Base-by-base conservation (phyloP, 1,140 invertebrate species). In the Elymnias hypermnestra region DNA sequence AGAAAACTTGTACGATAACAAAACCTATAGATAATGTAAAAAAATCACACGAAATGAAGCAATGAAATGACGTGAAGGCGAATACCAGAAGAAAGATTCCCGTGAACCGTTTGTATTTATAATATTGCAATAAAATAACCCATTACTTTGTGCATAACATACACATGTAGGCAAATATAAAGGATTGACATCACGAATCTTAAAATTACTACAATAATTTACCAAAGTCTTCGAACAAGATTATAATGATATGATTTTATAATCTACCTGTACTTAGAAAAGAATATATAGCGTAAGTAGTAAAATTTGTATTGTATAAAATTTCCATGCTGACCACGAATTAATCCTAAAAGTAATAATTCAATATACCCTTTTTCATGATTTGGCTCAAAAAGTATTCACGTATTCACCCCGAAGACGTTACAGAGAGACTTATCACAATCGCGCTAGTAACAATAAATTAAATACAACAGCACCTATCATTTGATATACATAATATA, bases 401-500 rank as follows among this genome's bases (percentile, higher is more conserved):
- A 72, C 63, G 68, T 12, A 64, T 75, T 63, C 57, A 74, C 64
- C 54, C 53, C 55, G 74, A 57, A 67, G 65, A 33, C 29, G 65
- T 63, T 72, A 83, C 70, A 83, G 69, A 78, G 71, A 72, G 60
- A 66, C 51, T 63, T 78, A 79, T 83, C 76, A 79, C 76, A 79
- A 69, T 68, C 53, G 65, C 57, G 57, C 72, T 65, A 72, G 69
- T 76, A 70, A 75, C 61, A 78, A 73, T 79, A 73, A 81, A 79
- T 72, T 78, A 79, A 83, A 81, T 71, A 73, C 64, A 78, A 76
- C 76, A 83, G 77, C 79, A 82, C 79, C 79, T 83, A 77, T 73
- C 54, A 61, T 69, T 77, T 73, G 72, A 78, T 75, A 78, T 75
- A 72, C 63, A 73, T 69, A 71, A 57, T 65, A 72, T 57, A 61